A percentile compares a stretch with the other conserved stretches of the same genome.
Evolutionary conservation across 2,888 invertebrate genomes (phyloP).

Genomic region (Drosophila recens): DNA sequence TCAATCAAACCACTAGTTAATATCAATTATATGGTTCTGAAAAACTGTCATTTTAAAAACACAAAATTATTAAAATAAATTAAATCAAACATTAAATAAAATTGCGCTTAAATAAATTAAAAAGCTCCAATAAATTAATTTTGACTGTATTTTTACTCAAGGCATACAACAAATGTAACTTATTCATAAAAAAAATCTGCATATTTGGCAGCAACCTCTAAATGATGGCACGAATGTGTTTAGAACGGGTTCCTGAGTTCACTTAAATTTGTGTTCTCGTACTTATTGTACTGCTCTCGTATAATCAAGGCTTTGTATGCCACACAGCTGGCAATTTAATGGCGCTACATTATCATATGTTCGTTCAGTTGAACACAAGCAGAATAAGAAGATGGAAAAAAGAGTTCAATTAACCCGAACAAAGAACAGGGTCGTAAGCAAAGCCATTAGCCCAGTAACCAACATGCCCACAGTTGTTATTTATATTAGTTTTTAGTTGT

Average conservation of each 20-base stretch:
- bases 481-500: conserved; percentile 19
- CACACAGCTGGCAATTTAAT: conserved; percentile 47
- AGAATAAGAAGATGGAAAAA: conserved; percentile 29
- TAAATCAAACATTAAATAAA: neutral
- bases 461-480: conserved; percentile 61
- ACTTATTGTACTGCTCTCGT: conserved; percentile 34
- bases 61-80: neutral
- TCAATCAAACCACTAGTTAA: no score
- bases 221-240: conserved; percentile 20
- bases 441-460: conserved; percentile 80
- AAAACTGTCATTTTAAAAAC: no score
- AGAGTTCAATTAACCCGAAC: conserved; percentile 73
- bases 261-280: conserved; percentile 26
- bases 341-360: conserved; percentile 38
- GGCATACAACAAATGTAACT: conserved; percentile 7
- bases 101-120: neutral
- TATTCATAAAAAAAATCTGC: conserved; percentile 20
- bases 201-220: conserved; percentile 24
- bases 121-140: neutral
- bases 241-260: conserved; percentile 41
- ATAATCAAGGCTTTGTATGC: conserved; percentile 46
- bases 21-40: no score
- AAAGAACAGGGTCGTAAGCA: conserved; percentile 73
- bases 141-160: neutral
- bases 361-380: conserved; percentile 16